These are phyloP conservation scores for Hydrolagus colliei DNA, from an alignment of 2,797 vertebrate genomes.

Conservation along the genomic window DNA sequence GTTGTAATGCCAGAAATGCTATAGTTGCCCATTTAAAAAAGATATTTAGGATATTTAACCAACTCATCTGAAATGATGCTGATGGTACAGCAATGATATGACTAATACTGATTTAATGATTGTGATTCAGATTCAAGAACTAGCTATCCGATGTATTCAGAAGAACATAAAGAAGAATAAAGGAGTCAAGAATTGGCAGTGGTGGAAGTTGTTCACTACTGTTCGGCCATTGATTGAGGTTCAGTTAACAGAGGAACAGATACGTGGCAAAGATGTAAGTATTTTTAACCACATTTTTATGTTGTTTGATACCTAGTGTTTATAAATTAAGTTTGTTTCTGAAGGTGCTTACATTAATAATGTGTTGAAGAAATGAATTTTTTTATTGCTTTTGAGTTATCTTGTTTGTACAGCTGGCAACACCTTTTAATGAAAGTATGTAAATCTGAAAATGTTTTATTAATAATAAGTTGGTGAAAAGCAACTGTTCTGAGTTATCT, in stretches of 20 bases:
- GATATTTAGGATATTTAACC: not conserved
- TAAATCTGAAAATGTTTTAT: no score
- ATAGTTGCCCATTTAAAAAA: not conserved
- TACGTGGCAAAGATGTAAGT: slow-evolving; percentile 82
- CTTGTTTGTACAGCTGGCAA: no score
- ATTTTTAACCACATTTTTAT: not conserved
- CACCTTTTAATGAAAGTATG: no score
- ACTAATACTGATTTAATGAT: slow-evolving; percentile 9
- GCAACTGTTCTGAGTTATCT: no score
- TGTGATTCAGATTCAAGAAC: slow-evolving; percentile 73
- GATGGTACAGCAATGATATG: not conserved
- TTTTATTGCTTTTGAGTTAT: no score
- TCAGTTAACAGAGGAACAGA: slow-evolving; percentile 91
- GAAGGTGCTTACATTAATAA: no score
- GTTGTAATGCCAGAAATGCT: not conserved
- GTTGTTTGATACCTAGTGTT: no score
- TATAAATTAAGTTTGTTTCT: no score
- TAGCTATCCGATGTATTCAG: slow-evolving; percentile 87
- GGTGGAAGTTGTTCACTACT: slow-evolving; percentile 94
- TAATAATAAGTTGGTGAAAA: no score
- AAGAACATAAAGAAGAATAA: slow-evolving; percentile 90
- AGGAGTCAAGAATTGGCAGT: slow-evolving; percentile 88
- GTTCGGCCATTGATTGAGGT: slow-evolving; percentile 90
- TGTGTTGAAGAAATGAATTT: no score
- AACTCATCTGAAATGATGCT: not conserved